Evolutionary conservation across 2,797 vertebrate species (phyloP).

Genomic region (Pelobates cultripes): DNA sequence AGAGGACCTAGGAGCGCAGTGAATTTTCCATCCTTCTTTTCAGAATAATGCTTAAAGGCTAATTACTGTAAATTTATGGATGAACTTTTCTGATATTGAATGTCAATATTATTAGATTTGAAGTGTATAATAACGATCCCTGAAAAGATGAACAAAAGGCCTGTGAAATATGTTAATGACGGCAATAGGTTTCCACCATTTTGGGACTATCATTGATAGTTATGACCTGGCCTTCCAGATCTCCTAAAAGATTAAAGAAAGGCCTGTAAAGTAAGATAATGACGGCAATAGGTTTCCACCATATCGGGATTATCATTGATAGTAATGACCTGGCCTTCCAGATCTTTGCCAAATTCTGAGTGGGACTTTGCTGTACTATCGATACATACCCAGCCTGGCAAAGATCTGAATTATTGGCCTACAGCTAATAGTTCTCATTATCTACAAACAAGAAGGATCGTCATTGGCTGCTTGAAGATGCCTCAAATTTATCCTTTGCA

Average conservation of each 20-base stretch:
- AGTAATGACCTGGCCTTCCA: conserved; percentile 15
- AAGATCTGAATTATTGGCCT: conserved; percentile 26
- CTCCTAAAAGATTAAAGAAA: conserved; percentile 16
- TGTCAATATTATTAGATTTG: too few species aligned
- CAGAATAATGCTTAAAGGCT: too few species aligned
- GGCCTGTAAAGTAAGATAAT: conserved; percentile 17
- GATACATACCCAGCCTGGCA: conserved; percentile 19
- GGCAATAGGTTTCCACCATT: conserved; percentile 12
- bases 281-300: background rate
- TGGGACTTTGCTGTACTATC: too few species aligned
- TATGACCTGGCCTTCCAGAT: conserved; percentile 4
- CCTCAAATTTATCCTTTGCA: background rate
- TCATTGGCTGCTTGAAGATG: background rate
- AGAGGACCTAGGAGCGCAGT: too few species aligned
- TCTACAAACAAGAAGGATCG: conserved; percentile 7
- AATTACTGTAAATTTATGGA: too few species aligned
- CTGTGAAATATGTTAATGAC: conserved; percentile 19
- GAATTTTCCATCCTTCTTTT: too few species aligned
- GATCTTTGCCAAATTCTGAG: background rate
- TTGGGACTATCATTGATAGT: conserved; percentile 30
- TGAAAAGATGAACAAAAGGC: conserved; percentile 12
- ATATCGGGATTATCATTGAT: conserved; percentile 24
- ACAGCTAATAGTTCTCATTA: background rate
- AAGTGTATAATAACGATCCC: conserved; percentile 9
- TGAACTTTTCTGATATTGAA: too few species aligned